Conservation (phyloP, 1,140 invertebrate species). For the Drosophila ambigua region DNA sequence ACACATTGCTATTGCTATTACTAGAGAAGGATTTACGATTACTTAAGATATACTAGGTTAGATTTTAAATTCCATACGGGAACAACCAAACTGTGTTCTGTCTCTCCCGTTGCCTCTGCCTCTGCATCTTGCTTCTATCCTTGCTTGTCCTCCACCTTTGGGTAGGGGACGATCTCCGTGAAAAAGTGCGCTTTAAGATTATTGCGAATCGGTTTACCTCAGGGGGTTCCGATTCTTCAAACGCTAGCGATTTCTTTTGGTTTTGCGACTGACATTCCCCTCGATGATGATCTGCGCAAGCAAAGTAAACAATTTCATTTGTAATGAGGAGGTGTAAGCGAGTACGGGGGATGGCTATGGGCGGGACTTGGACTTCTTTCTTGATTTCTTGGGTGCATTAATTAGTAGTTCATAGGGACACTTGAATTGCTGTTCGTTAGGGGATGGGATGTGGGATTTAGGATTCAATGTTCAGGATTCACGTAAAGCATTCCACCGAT, state of each 20-base stretch:
- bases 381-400: neutral
- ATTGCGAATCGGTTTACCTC: conserved; percentile 82
- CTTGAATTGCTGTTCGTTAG: conserved; percentile 51
- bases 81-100: conserved; percentile 19
- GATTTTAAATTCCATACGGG: conserved; percentile 33
- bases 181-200: conserved; percentile 41
- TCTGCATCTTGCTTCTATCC: conserved; percentile 3
- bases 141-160: conserved; percentile 8
- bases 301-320: conserved; percentile 37
- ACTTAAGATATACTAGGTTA: conserved; percentile 42
- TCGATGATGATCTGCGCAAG: conserved; percentile 79
- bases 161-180: conserved; percentile 14
- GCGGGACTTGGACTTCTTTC: neutral
- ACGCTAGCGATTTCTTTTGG: conserved; percentile 83
- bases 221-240: conserved; percentile 83
- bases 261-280: conserved; percentile 83
- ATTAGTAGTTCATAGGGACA: conserved; percentile 33
- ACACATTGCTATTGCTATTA: conserved; percentile 32
- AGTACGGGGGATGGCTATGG: conserved; percentile 2
- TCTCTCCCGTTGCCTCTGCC: neutral
- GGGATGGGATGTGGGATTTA: conserved; percentile 19
- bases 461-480: neutral
- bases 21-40: conserved; percentile 39
- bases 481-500: conserved; percentile 1
- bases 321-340: conserved; percentile 7